These are phyloP conservation scores for Porites cylindrica DNA, from an alignment of 92 coral and sea anemone species.

Conservation along the genomic window DNA sequence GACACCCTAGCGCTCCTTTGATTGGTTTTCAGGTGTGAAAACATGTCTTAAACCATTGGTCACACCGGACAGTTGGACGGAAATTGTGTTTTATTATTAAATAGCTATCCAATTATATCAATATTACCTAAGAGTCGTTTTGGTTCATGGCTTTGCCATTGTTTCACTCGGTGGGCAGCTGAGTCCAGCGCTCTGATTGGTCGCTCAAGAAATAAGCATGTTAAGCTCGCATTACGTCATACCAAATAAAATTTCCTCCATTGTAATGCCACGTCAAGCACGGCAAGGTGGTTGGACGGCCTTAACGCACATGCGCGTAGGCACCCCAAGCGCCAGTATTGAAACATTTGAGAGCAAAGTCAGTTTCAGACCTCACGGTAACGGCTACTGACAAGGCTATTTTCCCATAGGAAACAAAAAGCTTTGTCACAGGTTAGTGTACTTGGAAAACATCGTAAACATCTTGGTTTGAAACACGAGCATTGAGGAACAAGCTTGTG, in stretches of 20 bases:
- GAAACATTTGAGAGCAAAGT: constrained; percentile 84
- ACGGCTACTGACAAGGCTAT: constrained; percentile 56
- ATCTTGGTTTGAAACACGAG: constrained; percentile 57
- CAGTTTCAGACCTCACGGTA: constrained; percentile 81
- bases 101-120: constrained; percentile 98
- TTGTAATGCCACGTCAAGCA: constrained; percentile 99
- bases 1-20: constrained; percentile 35
- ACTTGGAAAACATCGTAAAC: constrained; percentile 52
- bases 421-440: constrained; percentile 96
- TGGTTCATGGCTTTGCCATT: constrained; percentile 96
- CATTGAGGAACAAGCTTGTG: constrained; percentile 29
- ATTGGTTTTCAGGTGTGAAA: constrained; percentile 71
- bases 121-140: constrained; percentile 97
- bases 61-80: constrained; percentile 67
- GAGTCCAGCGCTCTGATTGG: constrained; percentile 87
- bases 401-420: constrained; percentile 74
- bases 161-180: constrained; percentile 88
- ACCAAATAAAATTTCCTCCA: constrained; percentile 92
- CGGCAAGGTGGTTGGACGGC: constrained; percentile 90
- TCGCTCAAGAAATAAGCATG: constrained; percentile 78
- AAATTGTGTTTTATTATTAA: constrained; percentile 94
- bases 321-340: constrained; percentile 76
- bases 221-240: constrained; percentile 96
- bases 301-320: constrained; percentile 80
- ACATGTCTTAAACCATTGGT: constrained; percentile 69